Conservation (phyloP, 2,113 vertebrate species). For the Gallinago media region DNA sequence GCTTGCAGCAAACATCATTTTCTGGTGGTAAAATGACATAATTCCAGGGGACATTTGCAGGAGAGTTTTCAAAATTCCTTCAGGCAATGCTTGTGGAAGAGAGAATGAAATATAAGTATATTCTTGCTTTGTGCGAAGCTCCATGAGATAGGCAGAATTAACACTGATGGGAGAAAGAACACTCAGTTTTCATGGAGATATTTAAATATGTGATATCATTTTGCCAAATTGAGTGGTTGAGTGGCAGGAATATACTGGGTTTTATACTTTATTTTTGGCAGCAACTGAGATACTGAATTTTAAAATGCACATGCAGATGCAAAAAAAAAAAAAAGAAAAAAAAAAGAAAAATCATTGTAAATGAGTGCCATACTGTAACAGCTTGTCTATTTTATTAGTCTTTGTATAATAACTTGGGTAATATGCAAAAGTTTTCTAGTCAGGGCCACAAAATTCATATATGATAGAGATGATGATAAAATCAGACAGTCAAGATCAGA, state of each 20-base stretch:
- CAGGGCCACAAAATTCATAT: background rate
- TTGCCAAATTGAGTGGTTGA: background rate
- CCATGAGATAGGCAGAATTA: background rate
- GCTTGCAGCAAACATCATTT: slow-evolving; percentile 33
- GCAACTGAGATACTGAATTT: background rate
- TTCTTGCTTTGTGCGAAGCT: background rate
- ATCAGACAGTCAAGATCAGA: background rate
- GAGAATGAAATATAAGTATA: background rate
- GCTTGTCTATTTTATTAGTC: background rate
- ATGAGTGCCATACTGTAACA: background rate
- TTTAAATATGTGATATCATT: background rate
- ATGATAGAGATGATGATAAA: background rate
- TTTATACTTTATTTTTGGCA: background rate
- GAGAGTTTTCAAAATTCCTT: slow-evolving; percentile 45
- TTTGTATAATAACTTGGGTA: background rate
- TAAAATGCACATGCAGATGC: background rate
- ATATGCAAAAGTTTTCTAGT: background rate
- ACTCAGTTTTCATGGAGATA: background rate
- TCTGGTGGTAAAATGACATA: slow-evolving; percentile 34
- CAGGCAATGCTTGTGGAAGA: slow-evolving; percentile 25
- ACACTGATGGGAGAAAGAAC: background rate
- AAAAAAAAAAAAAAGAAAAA: background rate
- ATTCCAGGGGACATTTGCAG: slow-evolving; percentile 34
- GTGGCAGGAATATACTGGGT: background rate
- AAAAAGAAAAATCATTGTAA: background rate